Conservation (phyloP, 1,140 invertebrate species). For the Tetramorium simillimum region DNA sequence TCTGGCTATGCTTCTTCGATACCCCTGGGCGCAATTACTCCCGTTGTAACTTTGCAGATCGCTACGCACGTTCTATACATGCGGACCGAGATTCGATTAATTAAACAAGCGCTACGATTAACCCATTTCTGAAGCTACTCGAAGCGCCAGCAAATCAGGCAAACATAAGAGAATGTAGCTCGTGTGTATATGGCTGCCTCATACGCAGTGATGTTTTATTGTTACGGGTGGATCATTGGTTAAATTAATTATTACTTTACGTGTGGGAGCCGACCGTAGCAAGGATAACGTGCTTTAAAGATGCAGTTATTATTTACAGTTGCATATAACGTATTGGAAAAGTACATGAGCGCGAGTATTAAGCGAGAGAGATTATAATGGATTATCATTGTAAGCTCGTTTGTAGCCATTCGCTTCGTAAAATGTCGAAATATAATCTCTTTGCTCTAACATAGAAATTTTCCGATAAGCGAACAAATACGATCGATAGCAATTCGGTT, state of each 20-base stretch:
- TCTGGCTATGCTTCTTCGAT: constrained; percentile 34
- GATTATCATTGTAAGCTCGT: constrained; percentile 39
- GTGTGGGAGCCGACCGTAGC: not conserved
- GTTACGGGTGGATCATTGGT: constrained; percentile 38
- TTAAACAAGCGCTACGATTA: constrained; percentile 57
- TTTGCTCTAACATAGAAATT: constrained; percentile 1
- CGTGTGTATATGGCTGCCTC: not conserved
- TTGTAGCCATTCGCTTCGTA: constrained; percentile 6
- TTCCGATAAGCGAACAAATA: not conserved
- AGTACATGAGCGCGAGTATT: constrained; percentile 29
- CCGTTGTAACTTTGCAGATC: constrained; percentile 47
- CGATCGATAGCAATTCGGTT: not conserved
- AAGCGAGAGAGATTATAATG: constrained; percentile 26
- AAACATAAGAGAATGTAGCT: constrained; percentile 40
- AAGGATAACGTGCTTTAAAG: constrained; percentile 43
- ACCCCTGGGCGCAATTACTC: constrained; percentile 44
- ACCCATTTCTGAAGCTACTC: constrained; percentile 52
- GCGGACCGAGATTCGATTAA: constrained; percentile 53
- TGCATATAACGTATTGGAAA: constrained; percentile 28
- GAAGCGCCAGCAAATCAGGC: constrained; percentile 42
- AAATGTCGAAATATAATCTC: constrained; percentile 46
- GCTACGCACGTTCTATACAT: constrained; percentile 35
- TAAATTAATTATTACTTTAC: constrained; percentile 52
- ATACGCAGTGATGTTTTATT: constrained; percentile 28
- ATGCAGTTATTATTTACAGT: constrained; percentile 44